phyloP scores from a whole-genome alignment of 2,888 invertebrate genomes.

The Meiosimyza decipiens region DNA sequence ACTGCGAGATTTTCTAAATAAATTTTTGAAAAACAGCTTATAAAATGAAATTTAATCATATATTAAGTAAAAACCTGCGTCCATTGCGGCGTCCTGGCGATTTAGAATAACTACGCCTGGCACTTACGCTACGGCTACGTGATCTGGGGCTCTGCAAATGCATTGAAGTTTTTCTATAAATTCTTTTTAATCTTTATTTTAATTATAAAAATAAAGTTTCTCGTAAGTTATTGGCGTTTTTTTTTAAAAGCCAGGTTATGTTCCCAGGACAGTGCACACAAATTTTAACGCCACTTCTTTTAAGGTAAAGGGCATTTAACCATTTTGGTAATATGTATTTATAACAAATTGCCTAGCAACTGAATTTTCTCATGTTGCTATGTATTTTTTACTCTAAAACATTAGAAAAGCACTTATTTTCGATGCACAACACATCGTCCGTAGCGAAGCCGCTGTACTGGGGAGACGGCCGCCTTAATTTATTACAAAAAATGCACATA shows the following conservation, averaged over 20 bases:
- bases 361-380: slow-evolving; percentile 7
- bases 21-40: neutral
- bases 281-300: neutral
- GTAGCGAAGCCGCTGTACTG: no score
- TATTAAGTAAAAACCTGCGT: slow-evolving; percentile 41
- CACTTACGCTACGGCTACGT: slow-evolving; percentile 38
- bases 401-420: no score
- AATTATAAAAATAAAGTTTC: neutral
- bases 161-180: slow-evolving; percentile 8
- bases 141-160: slow-evolving; percentile 45
- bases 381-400: neutral
- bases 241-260: slow-evolving; percentile 36
- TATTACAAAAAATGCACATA: no score
- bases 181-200: neutral
- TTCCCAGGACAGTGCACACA: neutral
- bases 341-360: slow-evolving; percentile 27
- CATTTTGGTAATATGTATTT: neutral
- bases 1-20: slow-evolving; percentile 43
- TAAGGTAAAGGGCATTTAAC: neutral
- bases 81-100: slow-evolving; percentile 43
- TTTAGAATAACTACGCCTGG: slow-evolving; percentile 44
- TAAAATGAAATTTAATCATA: neutral
- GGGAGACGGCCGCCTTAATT: no score
- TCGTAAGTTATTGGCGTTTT: neutral
- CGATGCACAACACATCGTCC: no score